Percentiles rank a stretch among this genome's conserved stretches.
phyloP scores from a whole-genome alignment of 1,140 invertebrate genomes.

The Tetramorium simillimum region DNA sequence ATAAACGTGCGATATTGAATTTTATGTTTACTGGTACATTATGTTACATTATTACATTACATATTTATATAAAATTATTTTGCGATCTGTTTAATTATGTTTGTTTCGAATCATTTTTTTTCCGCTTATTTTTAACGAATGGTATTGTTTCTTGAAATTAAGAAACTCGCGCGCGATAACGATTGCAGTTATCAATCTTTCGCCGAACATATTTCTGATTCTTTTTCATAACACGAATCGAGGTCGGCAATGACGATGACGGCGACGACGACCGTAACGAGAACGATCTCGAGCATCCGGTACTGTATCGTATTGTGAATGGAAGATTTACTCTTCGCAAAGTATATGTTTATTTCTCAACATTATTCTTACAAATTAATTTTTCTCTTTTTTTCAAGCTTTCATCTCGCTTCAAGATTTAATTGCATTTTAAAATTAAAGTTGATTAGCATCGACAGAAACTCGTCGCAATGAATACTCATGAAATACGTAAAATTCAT shows the following conservation, averaged over 20 bases:
- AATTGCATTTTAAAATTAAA: neutral
- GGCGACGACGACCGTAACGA: constrained; percentile 30
- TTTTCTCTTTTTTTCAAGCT: neutral
- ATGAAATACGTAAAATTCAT: neutral
- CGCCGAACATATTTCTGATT: constrained; percentile 69
- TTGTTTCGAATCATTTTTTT: neutral
- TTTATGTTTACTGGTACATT: neutral
- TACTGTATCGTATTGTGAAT: neutral
- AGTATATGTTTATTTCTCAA: neutral
- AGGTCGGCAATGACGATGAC: constrained; percentile 50
- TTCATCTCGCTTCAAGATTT: neutral
- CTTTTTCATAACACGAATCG: constrained; percentile 61
- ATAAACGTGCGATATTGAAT: neutral
- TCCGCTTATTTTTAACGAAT: neutral
- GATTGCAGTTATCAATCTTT: constrained; percentile 58
- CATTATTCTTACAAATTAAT: neutral
- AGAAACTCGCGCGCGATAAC: constrained; percentile 19
- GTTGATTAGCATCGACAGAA: neutral
- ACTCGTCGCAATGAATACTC: too few species aligned
- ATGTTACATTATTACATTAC: neutral
- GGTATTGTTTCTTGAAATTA: neutral
- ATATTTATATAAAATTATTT: constrained; percentile 1
- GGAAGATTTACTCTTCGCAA: constrained; percentile 5
- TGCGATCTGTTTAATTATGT: neutral
- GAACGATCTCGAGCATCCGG: constrained; percentile 51